A percentile compares a stretch with the other conserved stretches of the same genome.
Conservation (phyloP, 35 echinoderm and acorn worm genomes). For the Apostichopus californicus region DNA sequence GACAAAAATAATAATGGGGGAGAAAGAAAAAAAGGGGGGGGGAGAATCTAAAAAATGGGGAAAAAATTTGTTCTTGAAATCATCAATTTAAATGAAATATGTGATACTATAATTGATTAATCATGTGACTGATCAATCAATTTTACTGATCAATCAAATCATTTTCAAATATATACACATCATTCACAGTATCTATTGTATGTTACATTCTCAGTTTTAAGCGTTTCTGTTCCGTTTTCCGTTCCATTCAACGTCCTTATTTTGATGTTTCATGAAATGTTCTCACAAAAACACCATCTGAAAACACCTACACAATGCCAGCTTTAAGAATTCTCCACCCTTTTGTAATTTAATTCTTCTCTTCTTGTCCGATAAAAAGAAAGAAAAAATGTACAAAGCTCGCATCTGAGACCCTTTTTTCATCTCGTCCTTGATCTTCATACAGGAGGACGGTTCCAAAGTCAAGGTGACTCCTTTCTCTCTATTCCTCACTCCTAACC, state of each 20-base stretch:
- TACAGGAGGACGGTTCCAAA: constrained; percentile 21
- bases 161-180: background rate
- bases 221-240: background rate
- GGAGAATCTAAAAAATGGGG: too few relatives aligned
- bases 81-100: too few relatives aligned
- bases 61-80: too few relatives aligned
- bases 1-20: background rate
- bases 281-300: background rate
- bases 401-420: background rate
- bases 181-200: background rate
- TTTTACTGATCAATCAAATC: background rate
- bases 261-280: background rate
- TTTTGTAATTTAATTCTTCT: background rate
- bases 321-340: constrained; percentile 11
- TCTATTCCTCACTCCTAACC: constrained; percentile 21
- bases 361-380: background rate
- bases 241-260: background rate
- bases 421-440: background rate
- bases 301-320: background rate
- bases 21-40: too few relatives aligned
- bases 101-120: too few relatives aligned
- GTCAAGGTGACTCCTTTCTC: background rate
- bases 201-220: background rate
- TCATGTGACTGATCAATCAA: too few relatives aligned
- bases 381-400: background rate